Percentiles rank a stretch among this genome's conserved stretches.
These are phyloP conservation scores for Gymnogyps californianus DNA, from an alignment of 2,113 vertebrate genomes.

Conservation along the genomic window DNA sequence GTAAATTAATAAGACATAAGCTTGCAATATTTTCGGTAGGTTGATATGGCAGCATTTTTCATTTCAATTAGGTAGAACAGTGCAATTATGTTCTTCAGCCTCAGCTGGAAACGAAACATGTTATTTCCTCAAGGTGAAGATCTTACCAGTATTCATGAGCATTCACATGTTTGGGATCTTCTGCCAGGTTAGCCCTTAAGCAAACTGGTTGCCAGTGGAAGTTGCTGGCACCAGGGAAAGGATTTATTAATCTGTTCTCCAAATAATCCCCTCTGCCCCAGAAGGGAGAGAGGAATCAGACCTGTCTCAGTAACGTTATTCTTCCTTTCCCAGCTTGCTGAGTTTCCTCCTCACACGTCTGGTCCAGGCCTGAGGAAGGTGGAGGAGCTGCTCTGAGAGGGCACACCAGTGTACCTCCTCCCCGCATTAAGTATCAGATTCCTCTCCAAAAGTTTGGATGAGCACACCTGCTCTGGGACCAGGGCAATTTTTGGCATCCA, in stretches of 20 bases:
- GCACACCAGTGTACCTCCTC: fast-evolving
- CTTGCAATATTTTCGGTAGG: background rate
- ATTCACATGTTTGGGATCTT: background rate
- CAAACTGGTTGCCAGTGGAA: background rate
- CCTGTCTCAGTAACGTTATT: fast-evolving
- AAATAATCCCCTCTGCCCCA: background rate
- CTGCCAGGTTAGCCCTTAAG: background rate
- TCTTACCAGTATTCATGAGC: background rate
- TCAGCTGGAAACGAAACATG: background rate
- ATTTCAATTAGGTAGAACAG: constrained; percentile 37
- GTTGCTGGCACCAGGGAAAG: background rate
- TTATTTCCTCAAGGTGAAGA: background rate
- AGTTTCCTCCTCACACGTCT: background rate
- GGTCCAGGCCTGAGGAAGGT: background rate
- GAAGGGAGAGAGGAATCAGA: background rate
- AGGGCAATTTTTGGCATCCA: background rate
- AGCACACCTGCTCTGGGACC: background rate
- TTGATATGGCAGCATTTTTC: constrained; percentile 3
- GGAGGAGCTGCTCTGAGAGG: background rate
- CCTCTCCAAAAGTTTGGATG: background rate
- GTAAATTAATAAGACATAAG: constrained; percentile 43
- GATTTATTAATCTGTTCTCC: background rate
- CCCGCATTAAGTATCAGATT: background rate
- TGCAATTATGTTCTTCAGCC: constrained; percentile 2
- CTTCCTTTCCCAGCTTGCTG: background rate